Conservation (phyloP, 2,888 invertebrate genomes). For the Lasioglossum figueresi region DNA sequence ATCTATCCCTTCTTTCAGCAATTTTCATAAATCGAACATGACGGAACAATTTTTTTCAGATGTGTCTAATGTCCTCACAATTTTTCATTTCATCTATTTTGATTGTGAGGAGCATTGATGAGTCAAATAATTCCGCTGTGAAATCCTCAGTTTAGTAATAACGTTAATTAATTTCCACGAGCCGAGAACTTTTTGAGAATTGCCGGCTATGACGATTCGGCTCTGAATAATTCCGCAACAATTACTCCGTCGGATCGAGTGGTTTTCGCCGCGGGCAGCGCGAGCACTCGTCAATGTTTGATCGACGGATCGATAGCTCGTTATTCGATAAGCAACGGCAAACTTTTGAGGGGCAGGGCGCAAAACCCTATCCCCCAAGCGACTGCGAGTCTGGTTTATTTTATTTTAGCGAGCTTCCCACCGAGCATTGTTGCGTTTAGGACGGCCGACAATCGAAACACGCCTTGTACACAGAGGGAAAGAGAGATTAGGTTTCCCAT, state of each 20-base stretch:
- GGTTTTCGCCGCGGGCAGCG: neutral
- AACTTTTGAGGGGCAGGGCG: slow-evolving; percentile 7
- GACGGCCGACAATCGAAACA: slow-evolving; percentile 8
- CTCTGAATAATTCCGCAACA: neutral
- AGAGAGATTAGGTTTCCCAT: slow-evolving; percentile 15
- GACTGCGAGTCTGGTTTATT: slow-evolving; percentile 15
- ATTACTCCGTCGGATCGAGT: neutral
- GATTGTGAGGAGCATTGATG: fast-evolving
- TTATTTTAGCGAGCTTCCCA: slow-evolving; percentile 40
- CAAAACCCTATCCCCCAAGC: neutral
- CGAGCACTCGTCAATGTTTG: neutral
- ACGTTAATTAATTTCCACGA: neutral
- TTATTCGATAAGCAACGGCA: neutral
- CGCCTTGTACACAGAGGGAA: neutral
- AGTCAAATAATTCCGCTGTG: neutral
- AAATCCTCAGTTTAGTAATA: neutral
- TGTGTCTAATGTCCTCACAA: too few species aligned
- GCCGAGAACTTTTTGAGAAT: neutral
- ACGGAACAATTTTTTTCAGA: too few species aligned
- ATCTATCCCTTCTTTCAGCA: too few species aligned
- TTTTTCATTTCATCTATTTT: neutral
- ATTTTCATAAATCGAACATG: too few species aligned
- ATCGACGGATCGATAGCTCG: neutral
- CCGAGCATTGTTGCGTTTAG: slow-evolving; percentile 12
- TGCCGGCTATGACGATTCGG: neutral